Evolutionary conservation across 2,797 vertebrate genomes (phyloP).

Genomic region (Rhincodon typus): DNA sequence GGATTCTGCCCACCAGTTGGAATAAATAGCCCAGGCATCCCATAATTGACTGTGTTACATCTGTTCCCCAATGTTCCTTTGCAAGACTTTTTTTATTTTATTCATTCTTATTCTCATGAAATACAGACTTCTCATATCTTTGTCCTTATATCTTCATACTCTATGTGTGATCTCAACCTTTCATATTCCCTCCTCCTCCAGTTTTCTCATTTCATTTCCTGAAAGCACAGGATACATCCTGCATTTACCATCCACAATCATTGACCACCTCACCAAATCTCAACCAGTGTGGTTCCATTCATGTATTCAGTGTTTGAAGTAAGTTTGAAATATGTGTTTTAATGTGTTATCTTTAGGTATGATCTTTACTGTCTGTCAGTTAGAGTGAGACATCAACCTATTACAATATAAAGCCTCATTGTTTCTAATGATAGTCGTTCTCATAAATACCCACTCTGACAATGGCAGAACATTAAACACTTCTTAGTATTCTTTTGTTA

Average conservation of each 20-base stretch:
- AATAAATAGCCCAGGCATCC: no score
- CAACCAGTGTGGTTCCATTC: neutral
- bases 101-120: neutral
- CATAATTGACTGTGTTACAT: no score
- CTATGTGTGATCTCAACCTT: neutral
- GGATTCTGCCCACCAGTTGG: no score
- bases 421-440: neutral
- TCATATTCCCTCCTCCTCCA: neutral
- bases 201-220: neutral
- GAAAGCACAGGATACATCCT: no score
- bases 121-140: neutral
- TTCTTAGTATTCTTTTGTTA: neutral
- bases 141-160: neutral
- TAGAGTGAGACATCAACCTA: neutral
- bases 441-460: neutral
- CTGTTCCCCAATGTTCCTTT: no score
- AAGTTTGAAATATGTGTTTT: neutral
- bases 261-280: neutral
- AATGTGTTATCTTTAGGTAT: neutral
- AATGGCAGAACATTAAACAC: neutral
- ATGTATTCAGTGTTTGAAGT: neutral
- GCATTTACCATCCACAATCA: no score
- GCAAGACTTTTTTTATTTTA: no score
- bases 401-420: neutral
- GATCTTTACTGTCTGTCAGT: neutral